phyloP scores from a whole-genome alignment of 1,140 invertebrate species.

The Drosophila pallidifrons region DNA sequence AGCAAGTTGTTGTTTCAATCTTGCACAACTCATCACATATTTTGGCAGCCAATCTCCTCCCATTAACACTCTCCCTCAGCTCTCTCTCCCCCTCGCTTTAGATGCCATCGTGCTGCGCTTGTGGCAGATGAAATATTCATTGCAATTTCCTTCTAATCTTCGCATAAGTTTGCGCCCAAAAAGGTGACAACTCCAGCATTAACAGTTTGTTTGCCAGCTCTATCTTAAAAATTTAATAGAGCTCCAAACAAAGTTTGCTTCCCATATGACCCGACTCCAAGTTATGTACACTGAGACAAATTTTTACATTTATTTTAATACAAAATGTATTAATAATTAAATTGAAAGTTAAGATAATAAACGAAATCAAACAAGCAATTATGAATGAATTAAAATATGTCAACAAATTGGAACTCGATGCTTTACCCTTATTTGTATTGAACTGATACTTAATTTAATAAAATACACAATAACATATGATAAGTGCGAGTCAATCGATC shows the following conservation, averaged over 20 bases:
- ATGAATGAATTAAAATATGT: too few relatives aligned
- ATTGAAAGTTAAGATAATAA: too few relatives aligned
- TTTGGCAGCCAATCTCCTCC: constrained; percentile 5
- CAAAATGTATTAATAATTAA: too few relatives aligned
- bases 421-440: too few relatives aligned
- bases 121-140: constrained; percentile 34
- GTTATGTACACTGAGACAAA: constrained; percentile 7
- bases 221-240: constrained; percentile 34
- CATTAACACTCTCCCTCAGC: not conserved
- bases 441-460: too few relatives aligned
- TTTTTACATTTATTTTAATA: not conserved
- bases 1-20: constrained; percentile 1
- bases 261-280: not conserved
- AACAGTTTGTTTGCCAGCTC: constrained; percentile 19
- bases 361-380: too few relatives aligned
- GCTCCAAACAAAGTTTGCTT: constrained; percentile 24
- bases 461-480: too few relatives aligned
- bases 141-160: constrained; percentile 52
- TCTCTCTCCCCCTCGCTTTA: too few relatives aligned
- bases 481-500: too few relatives aligned
- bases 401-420: too few relatives aligned
- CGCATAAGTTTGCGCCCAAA: constrained; percentile 39
- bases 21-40: constrained; percentile 2
- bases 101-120: not conserved
- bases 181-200: constrained; percentile 37